These are phyloP conservation scores for Drosophila anomelani DNA, from an alignment of 2,888 invertebrate species.

Conservation along the genomic window DNA sequence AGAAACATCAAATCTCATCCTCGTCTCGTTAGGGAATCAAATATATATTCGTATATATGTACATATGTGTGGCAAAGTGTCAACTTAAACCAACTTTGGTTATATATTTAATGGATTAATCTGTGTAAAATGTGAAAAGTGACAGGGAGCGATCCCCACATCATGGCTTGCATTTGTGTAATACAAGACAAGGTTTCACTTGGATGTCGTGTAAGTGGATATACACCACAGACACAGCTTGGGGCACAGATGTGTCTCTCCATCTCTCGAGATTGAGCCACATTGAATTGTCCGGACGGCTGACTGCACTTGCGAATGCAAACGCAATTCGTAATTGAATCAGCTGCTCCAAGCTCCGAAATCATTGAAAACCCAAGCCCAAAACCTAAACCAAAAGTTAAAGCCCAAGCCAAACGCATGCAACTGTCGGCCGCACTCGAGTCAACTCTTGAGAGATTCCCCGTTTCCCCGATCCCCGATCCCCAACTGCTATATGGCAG, in stretches of 20 bases:
- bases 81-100: conserved; percentile 4
- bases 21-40: not conserved
- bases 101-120: conserved; percentile 26
- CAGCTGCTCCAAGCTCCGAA: conserved; percentile 29
- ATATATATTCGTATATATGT: not conserved
- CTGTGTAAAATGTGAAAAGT: conserved; percentile 14
- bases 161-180: conserved; percentile 14
- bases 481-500: conserved; percentile 10
- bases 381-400: conserved; percentile 15
- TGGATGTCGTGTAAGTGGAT: conserved; percentile 37
- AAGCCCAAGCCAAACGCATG: conserved; percentile 36
- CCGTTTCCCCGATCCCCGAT: not conserved
- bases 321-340: conserved; percentile 36
- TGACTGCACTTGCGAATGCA: conserved; percentile 37
- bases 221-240: conserved; percentile 20
- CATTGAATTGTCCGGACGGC: conserved; percentile 40
- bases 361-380: conserved; percentile 10
- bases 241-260: conserved; percentile 13
- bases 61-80: not conserved
- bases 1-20: not conserved
- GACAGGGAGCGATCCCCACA: conserved; percentile 9
- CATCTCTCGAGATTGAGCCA: conserved; percentile 31
- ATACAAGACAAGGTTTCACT: conserved; percentile 31
- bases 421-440: conserved; percentile 36
- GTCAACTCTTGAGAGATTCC: conserved; percentile 12